These are phyloP conservation scores for Eumeta japonica DNA, from an alignment of 1,140 invertebrate genomes.

Conservation along the genomic window DNA sequence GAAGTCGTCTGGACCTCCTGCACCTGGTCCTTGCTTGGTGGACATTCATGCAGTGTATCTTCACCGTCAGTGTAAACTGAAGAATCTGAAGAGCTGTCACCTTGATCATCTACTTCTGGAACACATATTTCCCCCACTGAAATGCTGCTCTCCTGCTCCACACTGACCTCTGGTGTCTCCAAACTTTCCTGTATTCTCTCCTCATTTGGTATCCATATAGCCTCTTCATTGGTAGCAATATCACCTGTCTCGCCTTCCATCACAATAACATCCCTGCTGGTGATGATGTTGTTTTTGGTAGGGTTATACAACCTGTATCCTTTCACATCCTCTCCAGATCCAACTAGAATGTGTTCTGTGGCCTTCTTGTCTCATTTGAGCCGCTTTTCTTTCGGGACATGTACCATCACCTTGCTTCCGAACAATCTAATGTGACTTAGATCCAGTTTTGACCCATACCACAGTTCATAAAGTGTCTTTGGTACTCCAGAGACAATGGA, in stretches of 20 bases:
- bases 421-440: too few species aligned
- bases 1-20: neutral
- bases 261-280: too few species aligned
- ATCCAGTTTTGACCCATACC: too few species aligned
- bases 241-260: conserved; percentile 8
- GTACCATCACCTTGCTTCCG: too few species aligned
- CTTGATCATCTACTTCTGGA: conserved; percentile 8
- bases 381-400: too few species aligned
- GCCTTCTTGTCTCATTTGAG: conserved; percentile 14
- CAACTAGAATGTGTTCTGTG: conserved; percentile 10
- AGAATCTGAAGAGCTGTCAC: too few species aligned
- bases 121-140: too few species aligned
- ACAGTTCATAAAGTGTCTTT: too few species aligned
- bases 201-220: conserved; percentile 4
- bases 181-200: neutral
- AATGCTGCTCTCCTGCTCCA: conserved; percentile 11
- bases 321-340: conserved; percentile 11
- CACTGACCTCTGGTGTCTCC: neutral
- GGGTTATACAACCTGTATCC: conserved; percentile 13
- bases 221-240: conserved; percentile 10
- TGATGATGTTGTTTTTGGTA: too few species aligned
- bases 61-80: too few species aligned
- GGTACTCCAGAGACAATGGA: too few species aligned
- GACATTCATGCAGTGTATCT: too few species aligned
- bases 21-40: conserved; percentile 5